These are phyloP conservation scores for Cheirogaleus major DNA, from an alignment of 2,797 vertebrate species.

Conservation along the genomic window DNA sequence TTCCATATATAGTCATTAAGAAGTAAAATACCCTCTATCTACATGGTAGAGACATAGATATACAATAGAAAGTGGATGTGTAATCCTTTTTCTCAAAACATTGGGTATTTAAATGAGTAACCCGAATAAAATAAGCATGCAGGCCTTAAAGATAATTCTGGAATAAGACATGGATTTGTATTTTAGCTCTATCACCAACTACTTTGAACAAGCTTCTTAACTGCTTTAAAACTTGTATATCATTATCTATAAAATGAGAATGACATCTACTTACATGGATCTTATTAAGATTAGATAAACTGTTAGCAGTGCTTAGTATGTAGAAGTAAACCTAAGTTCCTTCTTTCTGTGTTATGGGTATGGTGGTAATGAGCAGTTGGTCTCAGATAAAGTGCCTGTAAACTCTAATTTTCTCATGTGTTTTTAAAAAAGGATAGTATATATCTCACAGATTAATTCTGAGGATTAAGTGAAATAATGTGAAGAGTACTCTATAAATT, in stretches of 20 bases:
- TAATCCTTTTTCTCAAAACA: neutral
- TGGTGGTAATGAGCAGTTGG: neutral
- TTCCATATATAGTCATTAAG: neutral
- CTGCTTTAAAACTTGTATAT: neutral
- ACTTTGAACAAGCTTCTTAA: neutral
- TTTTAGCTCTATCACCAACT: neutral
- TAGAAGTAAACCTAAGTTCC: neutral
- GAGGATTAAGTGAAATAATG: neutral
- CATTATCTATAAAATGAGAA: neutral
- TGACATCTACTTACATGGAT: neutral
- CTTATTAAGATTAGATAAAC: neutral
- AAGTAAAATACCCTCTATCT: neutral
- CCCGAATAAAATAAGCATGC: neutral
- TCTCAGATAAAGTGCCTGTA: neutral
- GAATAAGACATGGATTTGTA: neutral
- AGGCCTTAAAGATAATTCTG: neutral
- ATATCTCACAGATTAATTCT: neutral
- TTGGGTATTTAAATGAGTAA: neutral
- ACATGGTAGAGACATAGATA: neutral
- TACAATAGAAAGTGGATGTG: neutral
- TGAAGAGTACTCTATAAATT: slow-evolving; percentile 17
- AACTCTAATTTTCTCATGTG: neutral
- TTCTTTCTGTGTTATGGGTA: neutral
- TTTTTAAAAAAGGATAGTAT: neutral
- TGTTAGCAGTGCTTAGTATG: neutral